Evolutionary conservation across 2,797 vertebrate species (phyloP).

Genomic region (Tiaroga cobitis): DNA sequence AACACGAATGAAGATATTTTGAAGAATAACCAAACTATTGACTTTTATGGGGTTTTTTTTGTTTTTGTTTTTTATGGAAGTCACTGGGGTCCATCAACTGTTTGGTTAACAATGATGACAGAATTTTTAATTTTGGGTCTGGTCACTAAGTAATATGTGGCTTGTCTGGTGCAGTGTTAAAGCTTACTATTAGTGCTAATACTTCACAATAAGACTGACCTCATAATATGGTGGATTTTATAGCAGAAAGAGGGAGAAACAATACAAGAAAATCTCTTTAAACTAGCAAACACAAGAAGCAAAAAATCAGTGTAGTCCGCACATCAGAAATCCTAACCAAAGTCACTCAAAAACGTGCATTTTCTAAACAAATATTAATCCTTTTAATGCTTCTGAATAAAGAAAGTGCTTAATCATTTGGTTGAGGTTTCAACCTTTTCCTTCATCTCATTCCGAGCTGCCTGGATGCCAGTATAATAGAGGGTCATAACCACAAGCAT

Average conservation of each 20-base stretch:
- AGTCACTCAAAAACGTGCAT: neutral
- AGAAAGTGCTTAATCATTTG: neutral
- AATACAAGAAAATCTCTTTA: neutral
- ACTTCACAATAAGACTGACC: conserved; percentile 28
- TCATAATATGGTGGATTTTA: conserved; percentile 6
- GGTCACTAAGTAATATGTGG: neutral
- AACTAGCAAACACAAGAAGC: neutral
- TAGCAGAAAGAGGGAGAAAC: conserved; percentile 17
- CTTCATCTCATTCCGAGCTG: neutral
- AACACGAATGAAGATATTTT: neutral
- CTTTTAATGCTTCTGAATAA: neutral
- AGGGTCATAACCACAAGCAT: conserved; percentile 9
- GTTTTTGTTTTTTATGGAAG: too few relatives aligned
- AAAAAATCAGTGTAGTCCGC: neutral
- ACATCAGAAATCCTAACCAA: neutral
- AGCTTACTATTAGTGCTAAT: conserved; percentile 42
- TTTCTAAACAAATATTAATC: neutral
- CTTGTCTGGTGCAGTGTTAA: conserved; percentile 32
- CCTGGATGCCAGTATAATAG: conserved; percentile 4
- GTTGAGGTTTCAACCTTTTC: conserved; percentile 18
- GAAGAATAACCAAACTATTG: neutral
- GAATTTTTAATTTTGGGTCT: neutral
- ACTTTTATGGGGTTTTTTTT: neutral
- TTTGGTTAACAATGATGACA: neutral
- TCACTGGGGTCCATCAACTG: neutral